These are phyloP conservation scores for Dicentrarchus labrax DNA, from an alignment of 2,113 vertebrate genomes.

Conservation along the genomic window DNA sequence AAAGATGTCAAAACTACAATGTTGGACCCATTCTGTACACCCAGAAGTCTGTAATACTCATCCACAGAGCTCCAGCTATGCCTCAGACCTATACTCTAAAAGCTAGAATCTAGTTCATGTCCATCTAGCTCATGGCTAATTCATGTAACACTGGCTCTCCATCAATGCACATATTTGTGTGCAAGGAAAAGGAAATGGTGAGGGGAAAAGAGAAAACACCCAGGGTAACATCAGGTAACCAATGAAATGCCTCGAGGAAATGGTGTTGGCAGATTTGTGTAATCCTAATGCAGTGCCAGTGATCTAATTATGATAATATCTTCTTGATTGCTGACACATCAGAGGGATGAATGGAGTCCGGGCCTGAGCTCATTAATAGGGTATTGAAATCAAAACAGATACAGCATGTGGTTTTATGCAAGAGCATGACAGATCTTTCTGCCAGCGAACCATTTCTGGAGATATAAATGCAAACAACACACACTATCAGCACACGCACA, in stretches of 20 bases:
- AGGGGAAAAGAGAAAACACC: constrained; percentile 1
- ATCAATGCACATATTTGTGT: constrained; percentile 41
- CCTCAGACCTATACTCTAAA: constrained; percentile 46
- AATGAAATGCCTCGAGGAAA: constrained; percentile 76
- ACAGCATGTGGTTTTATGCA: constrained; percentile 50
- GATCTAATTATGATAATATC: constrained; percentile 85
- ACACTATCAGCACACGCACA: constrained; percentile 20
- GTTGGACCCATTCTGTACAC: constrained; percentile 25
- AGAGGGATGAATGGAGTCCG: constrained; percentile 42
- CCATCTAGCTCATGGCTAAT: constrained; percentile 76
- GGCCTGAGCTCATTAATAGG: constrained; percentile 71
- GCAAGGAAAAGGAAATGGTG: background rate
- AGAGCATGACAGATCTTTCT: constrained; percentile 40
- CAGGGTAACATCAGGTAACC: constrained; percentile 60
- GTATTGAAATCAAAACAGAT: constrained; percentile 73
- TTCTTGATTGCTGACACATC: constrained; percentile 79
- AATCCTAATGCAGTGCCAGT: constrained; percentile 69
- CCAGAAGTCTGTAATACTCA: background rate
- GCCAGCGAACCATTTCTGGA: constrained; percentile 40
- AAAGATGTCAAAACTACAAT: constrained; percentile 28
- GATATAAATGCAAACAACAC: constrained; percentile 33
- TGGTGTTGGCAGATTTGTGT: constrained; percentile 77
- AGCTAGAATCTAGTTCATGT: constrained; percentile 73
- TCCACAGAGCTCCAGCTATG: constrained; percentile 33
- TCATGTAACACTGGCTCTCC: constrained; percentile 66